phyloP scores from a whole-genome alignment of 1,140 invertebrate genomes.

The Lordiphosa clarofinis region DNA sequence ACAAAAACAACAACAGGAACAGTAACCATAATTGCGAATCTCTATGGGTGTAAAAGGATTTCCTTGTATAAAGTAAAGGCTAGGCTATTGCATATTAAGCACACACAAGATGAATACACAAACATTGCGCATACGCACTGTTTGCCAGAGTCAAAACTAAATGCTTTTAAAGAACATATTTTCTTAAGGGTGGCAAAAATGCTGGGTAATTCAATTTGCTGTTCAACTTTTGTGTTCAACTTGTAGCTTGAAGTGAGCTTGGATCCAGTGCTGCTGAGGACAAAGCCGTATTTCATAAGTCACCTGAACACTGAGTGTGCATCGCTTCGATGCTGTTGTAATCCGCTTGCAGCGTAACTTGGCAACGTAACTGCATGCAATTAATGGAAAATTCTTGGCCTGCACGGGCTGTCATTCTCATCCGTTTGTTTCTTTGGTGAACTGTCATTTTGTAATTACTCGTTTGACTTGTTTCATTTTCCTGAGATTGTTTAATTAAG shows the following conservation, averaged over 20 bases:
- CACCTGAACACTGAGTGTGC: slow-evolving; percentile 2
- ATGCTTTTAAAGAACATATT: slow-evolving; percentile 37
- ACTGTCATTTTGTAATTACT: slow-evolving; percentile 58
- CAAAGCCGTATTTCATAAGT: slow-evolving; percentile 16
- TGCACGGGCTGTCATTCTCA: slow-evolving; percentile 11
- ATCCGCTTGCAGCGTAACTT: slow-evolving; percentile 26
- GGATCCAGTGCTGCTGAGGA: slow-evolving; percentile 10
- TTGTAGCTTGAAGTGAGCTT: no score
- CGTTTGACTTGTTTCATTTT: slow-evolving; percentile 43
- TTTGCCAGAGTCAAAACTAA: background rate
- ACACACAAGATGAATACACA: slow-evolving; percentile 19
- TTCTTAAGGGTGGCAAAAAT: slow-evolving; percentile 1
- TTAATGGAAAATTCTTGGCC: slow-evolving; percentile 51
- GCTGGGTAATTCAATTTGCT: slow-evolving; percentile 27
- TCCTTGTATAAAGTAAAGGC: slow-evolving; percentile 50
- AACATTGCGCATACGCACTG: slow-evolving; percentile 47
- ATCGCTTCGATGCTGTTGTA: slow-evolving; percentile 19
- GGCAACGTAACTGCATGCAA: slow-evolving; percentile 47
- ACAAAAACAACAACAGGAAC: slow-evolving; percentile 25
- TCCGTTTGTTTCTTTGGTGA: slow-evolving; percentile 12
- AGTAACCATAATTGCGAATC: slow-evolving; percentile 39
- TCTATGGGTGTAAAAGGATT: slow-evolving; percentile 70
- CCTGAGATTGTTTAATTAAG: slow-evolving; percentile 52
- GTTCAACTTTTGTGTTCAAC: slow-evolving; percentile 7
- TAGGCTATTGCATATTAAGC: slow-evolving; percentile 51